Base-by-base conservation (phyloP, 2,888 invertebrate genomes). In the Epistrophella euchroma region DNA sequence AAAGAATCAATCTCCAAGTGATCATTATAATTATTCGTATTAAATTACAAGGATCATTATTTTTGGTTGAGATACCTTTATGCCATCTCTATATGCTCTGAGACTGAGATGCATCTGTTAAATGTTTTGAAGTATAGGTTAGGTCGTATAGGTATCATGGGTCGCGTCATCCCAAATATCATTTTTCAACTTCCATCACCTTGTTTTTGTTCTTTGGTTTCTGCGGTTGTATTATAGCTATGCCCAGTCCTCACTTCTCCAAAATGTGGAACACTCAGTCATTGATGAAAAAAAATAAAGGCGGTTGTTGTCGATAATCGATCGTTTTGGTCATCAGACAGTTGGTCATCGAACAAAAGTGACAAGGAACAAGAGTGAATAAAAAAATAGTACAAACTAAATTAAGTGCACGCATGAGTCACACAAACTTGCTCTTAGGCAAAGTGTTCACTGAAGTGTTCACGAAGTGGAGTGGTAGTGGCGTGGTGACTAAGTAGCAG, bases 321-420 rank as follows among this genome's bases (percentile, higher is more conserved):
- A 85, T 81, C 85, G 81, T 81, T 81, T 75, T 85, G 85, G 60
- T 76, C 85, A 85, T 72, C 81, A 81, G 85, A 85, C 85, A 85
- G 76, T 85, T 81, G 85, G 85, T 85, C 72, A 85, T 76, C 80
- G 47, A 66, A 15, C 45, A 37, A 52, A 22, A 68, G 37, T 66
- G 78, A 77, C 35, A 60, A 60, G 60, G 22, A 19, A 68, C 64
- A 78, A 43, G 50, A 62, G 47, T 6, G 17, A 62, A 56, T 64
- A 72, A 50, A n/a, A 52, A 2, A 19, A 17, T 52, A 45, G 19
- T 13, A 35, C 19, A 68, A 68, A 11, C 6, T 2, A 22, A 13
- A 15, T 19, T 7, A 64, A 11, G 28, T 13, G 13, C 0, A 17
- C 4, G 1, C 17, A 45, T 11, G 3, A 15, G 60, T 60, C 9